Base-by-base conservation (phyloP, 2,797 vertebrate species). In the Sebastes iracundus region DNA sequence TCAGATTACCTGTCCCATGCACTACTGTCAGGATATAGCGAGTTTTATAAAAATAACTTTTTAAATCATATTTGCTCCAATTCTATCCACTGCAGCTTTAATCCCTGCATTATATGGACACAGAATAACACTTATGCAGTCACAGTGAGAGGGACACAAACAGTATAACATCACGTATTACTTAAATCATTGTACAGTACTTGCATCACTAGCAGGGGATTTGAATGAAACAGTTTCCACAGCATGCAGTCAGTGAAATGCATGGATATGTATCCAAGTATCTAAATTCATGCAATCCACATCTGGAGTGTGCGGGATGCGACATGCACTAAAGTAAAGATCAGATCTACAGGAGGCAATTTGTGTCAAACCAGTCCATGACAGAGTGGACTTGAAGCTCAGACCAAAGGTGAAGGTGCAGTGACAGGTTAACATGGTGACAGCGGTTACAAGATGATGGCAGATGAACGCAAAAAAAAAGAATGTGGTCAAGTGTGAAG, bases 401-500 rank as follows among this genome's bases (percentile, higher is more conserved):
- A 42, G 42, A 81, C 66, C 60, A 69, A 72, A 83, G 72, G 52
- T 70, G 82, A 60, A 67, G 80, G 79, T 68, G 75, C 73, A 72
- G 81, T 55, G 38, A 64, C 66, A 65, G 70, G 75, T 64, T 70
- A 81, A 80, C 72, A 76, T 53, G 66, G 55, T 63, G 72, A 87
- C 81, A 76, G 85, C 74, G 25, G 75, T 81, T 77, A 72, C 69
- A 80, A 65, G 67, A 59, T 66, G 87, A 56, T 66, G 79, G 64
- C 80, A 75, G 72, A 62, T 46, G 25, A 79, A 69, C 2, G 22
- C 35, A 33, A 55, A 56, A 53, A 80, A 85, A 28, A 55, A 30
- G 14, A 23, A 86, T 77, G 80, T 74, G 87, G 83, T 85, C 59
- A 85, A 86, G 90, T 75, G 72, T 86, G 82, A 88, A 83, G 79